Evolutionary conservation across 2,797 vertebrate genomes (phyloP), one percentile per base, ranked within the genome.

Genomic region (Phoxinus dragarum): DNA sequence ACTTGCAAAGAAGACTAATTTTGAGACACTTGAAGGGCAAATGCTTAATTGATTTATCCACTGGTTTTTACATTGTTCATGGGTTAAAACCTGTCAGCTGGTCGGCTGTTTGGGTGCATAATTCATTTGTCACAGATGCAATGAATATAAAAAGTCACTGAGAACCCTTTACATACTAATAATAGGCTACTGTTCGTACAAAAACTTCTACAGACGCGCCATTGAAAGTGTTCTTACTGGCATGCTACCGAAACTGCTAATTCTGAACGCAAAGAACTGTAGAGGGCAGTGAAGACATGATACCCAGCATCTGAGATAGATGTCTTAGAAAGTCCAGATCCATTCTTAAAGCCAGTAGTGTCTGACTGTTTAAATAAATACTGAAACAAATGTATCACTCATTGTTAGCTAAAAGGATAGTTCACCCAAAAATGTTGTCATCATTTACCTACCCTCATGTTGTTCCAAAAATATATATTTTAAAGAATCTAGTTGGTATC

Each of bases 251-350:
- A 74, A 76, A 76, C 49, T 0, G 11, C 21, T 59, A 21, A n/a
- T 38, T 56, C 34, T 40, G 0, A 56, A 76, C 0, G 7, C 6
- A 17, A 16, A 56, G 34, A 76, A 76, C 74, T 76, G 52, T 54
- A 77, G 74, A 77, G 74, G 21, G 74, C 52, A 14, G 36, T 59
- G 52, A 59, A 77, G 23, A 56, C 12, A 40, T 27, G 23, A 78
- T 44, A 27, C 5, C 2, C 7, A 44, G n/a, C 56, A 78, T 42
- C 5, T 78, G 12, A 59, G 54, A 42, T 61, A 34, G 34, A 77
- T 74, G 27, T 74, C 44, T 74, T 19, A 14, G 8, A 73, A 49
- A 34, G 14, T 31, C 16, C 75, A 61, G 14, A 59, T 61, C 52
- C 52, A 77, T 40, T 59, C 36, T 77, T 42, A 61, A 77, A 78